Base-by-base conservation (phyloP, 2,888 invertebrate genomes). In the Drosophila cracens region DNA sequence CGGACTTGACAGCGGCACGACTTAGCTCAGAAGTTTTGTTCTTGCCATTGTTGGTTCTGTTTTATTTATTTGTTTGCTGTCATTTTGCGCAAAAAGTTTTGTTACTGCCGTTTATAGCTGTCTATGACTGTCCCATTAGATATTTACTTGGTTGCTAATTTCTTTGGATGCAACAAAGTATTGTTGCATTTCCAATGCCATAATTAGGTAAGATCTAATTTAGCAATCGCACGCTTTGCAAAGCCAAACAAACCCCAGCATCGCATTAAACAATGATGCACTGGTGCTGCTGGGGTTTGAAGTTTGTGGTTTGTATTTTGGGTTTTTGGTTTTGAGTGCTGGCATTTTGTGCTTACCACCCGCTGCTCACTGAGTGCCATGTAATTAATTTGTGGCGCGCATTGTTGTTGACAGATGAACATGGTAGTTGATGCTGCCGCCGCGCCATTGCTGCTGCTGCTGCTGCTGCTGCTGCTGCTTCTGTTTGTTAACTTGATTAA, bases 401-500 rank as follows among this genome's bases (percentile, higher is more conserved):
- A 85, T 85, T 87, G 87, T 85, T 87, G 85, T 76, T 87, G 85
- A 85, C 85, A 85, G 85, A 74, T 83, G 85, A 72, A 70, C 62
- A 52, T 73, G 58, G 70, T 69, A 40, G 56, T 56, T 62, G 65
- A 56, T 53, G 66, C 10, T 40, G 53, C 7, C 38, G 52, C 31
- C 40, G 68, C 34, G 11, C 10, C 21, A 62, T 1, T 57, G 58
- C 16, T 60, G 56, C 4, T 36, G 54, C 49, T 46, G 64, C 52
- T 53, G 58, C 16, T 60, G 56, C 4, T n/a, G n/a, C n/a, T 43
- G 54, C 49, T 46, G 64, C 52, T 69, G 60, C 69, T 27, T 63
- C 79, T 74, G 85, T 85, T 85, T 85, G 85, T 86, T 87, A 85
- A 78, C 88, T 87, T 86, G 82, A 88, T 86, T 88, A 87, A 87